Evolutionary conservation across 1,140 invertebrate species (phyloP).

Genomic region (Ceratina japonica): DNA sequence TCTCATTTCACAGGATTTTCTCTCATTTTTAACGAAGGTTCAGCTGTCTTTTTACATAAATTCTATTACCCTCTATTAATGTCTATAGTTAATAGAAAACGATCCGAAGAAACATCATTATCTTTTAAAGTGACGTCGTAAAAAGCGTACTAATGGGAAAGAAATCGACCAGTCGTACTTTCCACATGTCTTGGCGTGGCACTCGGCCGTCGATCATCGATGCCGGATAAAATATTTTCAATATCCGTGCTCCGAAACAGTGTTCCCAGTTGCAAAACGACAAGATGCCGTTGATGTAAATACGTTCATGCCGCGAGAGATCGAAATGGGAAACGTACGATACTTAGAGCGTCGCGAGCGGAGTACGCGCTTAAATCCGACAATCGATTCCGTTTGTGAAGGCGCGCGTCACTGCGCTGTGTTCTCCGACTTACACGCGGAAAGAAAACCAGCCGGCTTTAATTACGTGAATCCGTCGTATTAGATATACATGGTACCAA

Average conservation of each 20-base stretch:
- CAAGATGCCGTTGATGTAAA: not conserved
- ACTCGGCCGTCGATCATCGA: not conserved
- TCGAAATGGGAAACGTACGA: slow-evolving; percentile 30
- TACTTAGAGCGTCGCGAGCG: not conserved
- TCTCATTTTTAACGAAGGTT: not conserved
- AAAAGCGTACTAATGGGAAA: no score
- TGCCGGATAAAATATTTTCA: slow-evolving; percentile 23
- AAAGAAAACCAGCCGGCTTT: slow-evolving; percentile 12
- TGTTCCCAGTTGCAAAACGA: not conserved
- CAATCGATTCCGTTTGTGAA: slow-evolving; percentile 51
- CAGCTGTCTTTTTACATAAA: no score
- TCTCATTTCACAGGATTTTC: no score
- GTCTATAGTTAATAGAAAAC: no score
- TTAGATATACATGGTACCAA: not conserved
- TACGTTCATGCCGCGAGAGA: slow-evolving; percentile 16
- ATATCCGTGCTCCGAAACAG: slow-evolving; percentile 4
- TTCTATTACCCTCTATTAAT: no score
- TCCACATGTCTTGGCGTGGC: no score
- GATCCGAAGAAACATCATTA: no score
- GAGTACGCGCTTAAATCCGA: slow-evolving; percentile 49
- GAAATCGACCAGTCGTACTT: no score
- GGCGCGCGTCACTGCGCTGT: slow-evolving; percentile 37
- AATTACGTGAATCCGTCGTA: slow-evolving; percentile 19
- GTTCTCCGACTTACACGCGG: slow-evolving; percentile 14
- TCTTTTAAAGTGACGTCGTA: no score